phyloP scores from a whole-genome alignment of 2,797 vertebrate genomes.

The Enteromius anoplus region DNA sequence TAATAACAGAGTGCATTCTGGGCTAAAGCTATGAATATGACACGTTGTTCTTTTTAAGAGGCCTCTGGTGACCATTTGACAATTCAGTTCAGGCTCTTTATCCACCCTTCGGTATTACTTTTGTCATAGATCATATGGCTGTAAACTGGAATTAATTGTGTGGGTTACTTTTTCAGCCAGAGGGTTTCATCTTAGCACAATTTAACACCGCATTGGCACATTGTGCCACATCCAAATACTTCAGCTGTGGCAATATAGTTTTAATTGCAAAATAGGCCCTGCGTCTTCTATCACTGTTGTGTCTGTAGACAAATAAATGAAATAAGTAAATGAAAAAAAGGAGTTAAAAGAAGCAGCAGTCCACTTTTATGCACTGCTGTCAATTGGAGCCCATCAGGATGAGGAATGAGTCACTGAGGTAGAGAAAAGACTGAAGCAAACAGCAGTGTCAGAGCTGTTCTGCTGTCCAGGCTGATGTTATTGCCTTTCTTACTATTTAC shows the following conservation, averaged over 20 bases:
- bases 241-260: background rate
- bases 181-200: background rate
- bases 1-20: background rate
- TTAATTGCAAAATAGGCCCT: background rate
- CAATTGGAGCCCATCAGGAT: conserved; percentile 36
- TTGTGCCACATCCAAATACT: background rate
- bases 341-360: background rate
- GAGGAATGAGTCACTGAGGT: conserved; percentile 48
- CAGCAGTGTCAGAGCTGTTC: conserved; percentile 34
- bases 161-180: conserved; percentile 44
- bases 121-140: conserved; percentile 31
- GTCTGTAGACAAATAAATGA: conserved; percentile 21
- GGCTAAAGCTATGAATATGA: conserved; percentile 6
- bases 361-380: conserved; percentile 13
- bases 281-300: background rate
- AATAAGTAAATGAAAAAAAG: background rate
- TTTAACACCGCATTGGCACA: conserved; percentile 5
- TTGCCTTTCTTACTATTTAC: conserved; percentile 55
- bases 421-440: conserved; percentile 47
- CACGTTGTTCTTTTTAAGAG: conserved; percentile 14
- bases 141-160: conserved; percentile 51
- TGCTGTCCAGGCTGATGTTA: conserved; percentile 45
- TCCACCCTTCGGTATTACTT: conserved; percentile 27
- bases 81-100: conserved; percentile 10
- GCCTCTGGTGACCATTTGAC: conserved; percentile 34